Evolutionary conservation across 2,797 vertebrate species (phyloP), one percentile per base, ranked within the genome.

Genomic region (Girardinus metallicus): DNA sequence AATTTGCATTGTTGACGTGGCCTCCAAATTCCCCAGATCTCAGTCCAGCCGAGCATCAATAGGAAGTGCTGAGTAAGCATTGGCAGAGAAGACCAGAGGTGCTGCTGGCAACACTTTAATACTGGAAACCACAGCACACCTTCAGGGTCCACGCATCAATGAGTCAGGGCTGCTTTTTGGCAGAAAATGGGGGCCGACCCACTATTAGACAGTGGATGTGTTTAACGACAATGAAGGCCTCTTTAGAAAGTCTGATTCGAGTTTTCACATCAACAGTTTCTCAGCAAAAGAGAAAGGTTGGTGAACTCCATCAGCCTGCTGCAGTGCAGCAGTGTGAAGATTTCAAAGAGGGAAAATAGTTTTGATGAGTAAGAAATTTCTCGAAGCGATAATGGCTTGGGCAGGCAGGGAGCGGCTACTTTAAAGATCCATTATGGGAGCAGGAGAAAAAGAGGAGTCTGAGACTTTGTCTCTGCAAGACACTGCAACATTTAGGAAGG

Each of bases 281-380:
- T 81, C n/a, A 29, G 34, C 60, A 12, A 68, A 68, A 29, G 21
- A 81, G 41, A 74, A 34, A 81, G 77, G 66, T 11, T 75, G n/a
- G 78, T 26, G 81, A 68, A 76, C 26, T 47, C n/a, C 46, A 68
- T 39, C 57, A 16, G 80, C 44, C 21, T 64, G 10, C 55, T 60
- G 18, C 47, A 75, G 62, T 46, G 57, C 73, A 78, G 70, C 4
- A 29, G 62, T 29, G 39, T 70, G 55, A 73, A 8, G 0, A 16
- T 80, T 85, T 85, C 31, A 80, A 83, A 78, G 46, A 73, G n/a
- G 43, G 71, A 74, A 74, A 73, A 76, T 15, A 34, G 26, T 85
- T 72, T 71, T 12, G 43, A 62, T 75, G 66, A 60, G 36, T 51
- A 53, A 70, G 74, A 81, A 4, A 77, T 77, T 83, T 83, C 80